Evolutionary conservation across 2,797 vertebrate genomes (phyloP), one percentile per base, ranked within the genome.

Genomic region (Gallinago stenura): DNA sequence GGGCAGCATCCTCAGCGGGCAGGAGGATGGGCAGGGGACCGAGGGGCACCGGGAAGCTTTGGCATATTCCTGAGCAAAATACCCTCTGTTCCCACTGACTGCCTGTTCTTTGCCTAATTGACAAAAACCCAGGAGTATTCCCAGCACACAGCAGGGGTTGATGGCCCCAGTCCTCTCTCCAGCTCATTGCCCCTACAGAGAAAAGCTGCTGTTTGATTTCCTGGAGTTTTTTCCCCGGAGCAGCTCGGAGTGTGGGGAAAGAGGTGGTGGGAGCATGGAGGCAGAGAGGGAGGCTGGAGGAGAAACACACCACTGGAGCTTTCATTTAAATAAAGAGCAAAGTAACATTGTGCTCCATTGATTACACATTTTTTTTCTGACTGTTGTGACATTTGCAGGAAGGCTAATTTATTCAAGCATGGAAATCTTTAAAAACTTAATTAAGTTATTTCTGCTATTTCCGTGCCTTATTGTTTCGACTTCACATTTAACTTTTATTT

Each of bases 341-440:
- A 96, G 92, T 88, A 95, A 70, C 97, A 97, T 92, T 92, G 97
- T 96, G 97, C 97, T 97, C 94, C 97, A 97, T 98, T 98, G 98
- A 98, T 98, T 98, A 97, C 97, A 95, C 94, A 83, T 97, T 98
- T 98, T 96, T 95, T 96, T 95, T 89, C 95, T 97, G 97, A 95
- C 97, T 98, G 98, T 98, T 98, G 98, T 98, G 98, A 98, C 98
- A 98, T 98, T 98, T 98, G 97, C 98, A 97, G 96, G 97, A 97
- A 98, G 95, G 97, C 97, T 98, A 98, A 98, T 98, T 98, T 98
- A 98, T 98, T 98, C 98, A 98, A 98, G 98, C 98, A 98, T 98
- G 97, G 98, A 98, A 98, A 98, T 98, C 98, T 98, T 98, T 98
- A 98, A 98, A 98, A 98, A 98, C 98, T 98, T 98, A 98, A 98